These are phyloP conservation scores for Adela reaumurella DNA, from an alignment of 2,888 invertebrate species.

Conservation along the genomic window DNA sequence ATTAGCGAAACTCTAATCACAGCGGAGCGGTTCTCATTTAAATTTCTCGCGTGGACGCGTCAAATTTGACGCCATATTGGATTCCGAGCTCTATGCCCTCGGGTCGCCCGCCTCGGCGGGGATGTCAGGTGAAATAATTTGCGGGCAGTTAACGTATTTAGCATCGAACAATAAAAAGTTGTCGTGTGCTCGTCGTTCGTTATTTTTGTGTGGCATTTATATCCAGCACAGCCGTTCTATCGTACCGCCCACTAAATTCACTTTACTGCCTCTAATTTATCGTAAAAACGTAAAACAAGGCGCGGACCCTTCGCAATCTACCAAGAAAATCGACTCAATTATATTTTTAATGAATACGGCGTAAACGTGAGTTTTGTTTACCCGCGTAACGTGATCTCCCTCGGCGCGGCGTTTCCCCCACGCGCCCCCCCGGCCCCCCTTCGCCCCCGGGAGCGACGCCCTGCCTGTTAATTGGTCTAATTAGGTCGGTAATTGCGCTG, in stretches of 20 bases:
- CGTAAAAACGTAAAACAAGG: no score
- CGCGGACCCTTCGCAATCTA: no score
- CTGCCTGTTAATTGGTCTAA: slow-evolving; percentile 55
- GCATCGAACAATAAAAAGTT: no score
- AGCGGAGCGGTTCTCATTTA: neutral
- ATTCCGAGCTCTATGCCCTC: neutral
- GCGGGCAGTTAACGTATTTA: no score
- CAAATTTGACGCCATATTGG: neutral
- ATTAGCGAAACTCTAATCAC: neutral
- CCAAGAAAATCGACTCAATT: slow-evolving; percentile 41
- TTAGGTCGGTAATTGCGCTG: slow-evolving; percentile 55
- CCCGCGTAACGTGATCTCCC: slow-evolving; percentile 48
- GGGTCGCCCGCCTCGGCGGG: no score
- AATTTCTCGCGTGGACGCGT: neutral
- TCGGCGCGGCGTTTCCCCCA: slow-evolving; percentile 20
- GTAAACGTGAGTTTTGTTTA: slow-evolving; percentile 56
- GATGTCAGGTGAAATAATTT: no score
- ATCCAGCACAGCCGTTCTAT: no score
- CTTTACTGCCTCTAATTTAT: no score
- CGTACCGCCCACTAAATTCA: no score
- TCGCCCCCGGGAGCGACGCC: slow-evolving; percentile 12
- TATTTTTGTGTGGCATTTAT: no score
- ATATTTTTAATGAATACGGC: slow-evolving; percentile 57
- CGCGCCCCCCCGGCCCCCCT: slow-evolving; percentile 12
- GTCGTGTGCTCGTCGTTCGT: no score